These are phyloP conservation scores for Eretmochelys imbricata DNA, from an alignment of 2,113 vertebrate genomes.

Conservation along the genomic window DNA sequence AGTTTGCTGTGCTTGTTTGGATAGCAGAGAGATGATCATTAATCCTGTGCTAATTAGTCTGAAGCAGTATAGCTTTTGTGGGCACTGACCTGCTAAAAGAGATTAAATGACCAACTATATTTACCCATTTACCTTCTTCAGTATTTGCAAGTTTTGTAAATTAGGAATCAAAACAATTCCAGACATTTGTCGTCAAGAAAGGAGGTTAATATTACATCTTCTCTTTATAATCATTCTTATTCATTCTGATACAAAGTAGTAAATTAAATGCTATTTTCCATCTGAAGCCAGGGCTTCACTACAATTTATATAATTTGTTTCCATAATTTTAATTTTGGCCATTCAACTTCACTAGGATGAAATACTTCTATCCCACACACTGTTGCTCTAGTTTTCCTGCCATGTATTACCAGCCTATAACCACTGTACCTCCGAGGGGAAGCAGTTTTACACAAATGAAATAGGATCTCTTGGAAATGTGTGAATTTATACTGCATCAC, in stretches of 20 bases:
- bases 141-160: constrained; percentile 35
- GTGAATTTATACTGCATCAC: neutral
- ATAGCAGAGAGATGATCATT: constrained; percentile 59
- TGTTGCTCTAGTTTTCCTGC: neutral
- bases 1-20: constrained; percentile 61
- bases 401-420: neutral
- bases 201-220: neutral
- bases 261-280: neutral
- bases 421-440: constrained; percentile 6
- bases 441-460: constrained; percentile 18
- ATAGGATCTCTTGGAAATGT: constrained; percentile 39
- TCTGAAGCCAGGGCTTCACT: neutral
- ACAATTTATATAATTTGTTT: neutral
- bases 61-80: constrained; percentile 36
- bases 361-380: neutral
- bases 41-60: constrained; percentile 65
- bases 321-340: neutral
- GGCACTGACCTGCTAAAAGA: constrained; percentile 61
- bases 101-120: constrained; percentile 69
- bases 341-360: neutral
- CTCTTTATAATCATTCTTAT: neutral
- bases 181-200: neutral
- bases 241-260: neutral
- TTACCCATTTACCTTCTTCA: constrained; percentile 56
- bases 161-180: accelerated